Base-by-base conservation (phyloP, 2,888 invertebrate species). In the Bruchidius siliquastri region DNA sequence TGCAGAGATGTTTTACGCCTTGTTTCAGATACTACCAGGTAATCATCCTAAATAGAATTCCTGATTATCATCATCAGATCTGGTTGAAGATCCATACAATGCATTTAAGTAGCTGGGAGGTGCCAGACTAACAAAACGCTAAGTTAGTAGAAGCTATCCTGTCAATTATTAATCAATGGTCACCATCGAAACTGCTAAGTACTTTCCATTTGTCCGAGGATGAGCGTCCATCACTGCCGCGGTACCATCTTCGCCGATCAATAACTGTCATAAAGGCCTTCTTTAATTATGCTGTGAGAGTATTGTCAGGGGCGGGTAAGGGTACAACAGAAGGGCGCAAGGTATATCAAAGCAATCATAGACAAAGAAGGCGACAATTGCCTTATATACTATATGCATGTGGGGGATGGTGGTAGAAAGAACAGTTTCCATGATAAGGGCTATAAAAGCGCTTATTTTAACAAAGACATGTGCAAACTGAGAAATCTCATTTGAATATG, bases 111-210 rank as follows among this genome's bases (percentile, higher is more conserved):
- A 49, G 49, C 49, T 49, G 49, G 49, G 49, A 49, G 49, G 49
- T 49, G 49, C 49, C 6, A 49, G 49, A 13, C 13, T 3, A 49
- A 49, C 49, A 49, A 18, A 49, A 18, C 49, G 49, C 13, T 49
- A 1, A 49, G 49, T 49, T 13, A 49, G 49, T 49, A 49, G 49
- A 49, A 49, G 49, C 49, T 49, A 49, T 49, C 49, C 49, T 49
- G 49, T 49, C 49, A 49, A 49, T 49, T 49, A 68, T 68, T 68
- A 68, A 68, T 68, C 68, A 68, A 68, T 68, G 21, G 80, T 79
- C 77, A 77, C 79, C 79, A 81, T 81, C 83, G 81, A 81, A 80
- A 80, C 79, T 78, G 81, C 82, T 83, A 83, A 82, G 82, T 83
- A 83, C 82, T 79, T 81, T 82, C 81, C 82, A 82, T 82, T 81